Conservation (phyloP, 2,113 vertebrate species). For the Urocolius indicus region DNA sequence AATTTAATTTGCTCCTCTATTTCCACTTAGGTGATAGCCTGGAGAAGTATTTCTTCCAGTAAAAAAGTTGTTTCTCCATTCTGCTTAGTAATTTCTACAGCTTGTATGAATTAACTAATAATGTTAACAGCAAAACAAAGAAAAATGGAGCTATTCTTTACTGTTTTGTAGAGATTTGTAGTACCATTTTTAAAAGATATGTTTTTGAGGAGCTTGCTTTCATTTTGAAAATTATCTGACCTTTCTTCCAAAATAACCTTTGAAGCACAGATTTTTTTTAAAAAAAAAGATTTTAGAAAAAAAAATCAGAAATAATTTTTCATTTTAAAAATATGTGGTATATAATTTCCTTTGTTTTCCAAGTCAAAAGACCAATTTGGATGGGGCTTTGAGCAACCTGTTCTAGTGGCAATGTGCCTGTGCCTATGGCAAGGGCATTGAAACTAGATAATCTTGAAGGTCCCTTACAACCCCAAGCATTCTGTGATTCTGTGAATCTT, state of each 20-base stretch:
- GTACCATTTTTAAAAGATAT: neutral
- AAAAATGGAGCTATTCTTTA: neutral
- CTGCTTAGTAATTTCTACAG: neutral
- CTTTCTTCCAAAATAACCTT: neutral
- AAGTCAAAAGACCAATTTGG: neutral
- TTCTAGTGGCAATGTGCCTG: no score
- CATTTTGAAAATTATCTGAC: fast-evolving
- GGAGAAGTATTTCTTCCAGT: neutral
- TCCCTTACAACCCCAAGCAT: no score
- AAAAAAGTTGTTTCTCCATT: neutral
- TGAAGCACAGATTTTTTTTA: neutral
- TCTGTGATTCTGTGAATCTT: no score
- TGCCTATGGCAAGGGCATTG: no score
- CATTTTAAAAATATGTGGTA: neutral
- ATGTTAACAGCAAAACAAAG: neutral
- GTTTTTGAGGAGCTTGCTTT: neutral
- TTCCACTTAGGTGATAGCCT: neutral
- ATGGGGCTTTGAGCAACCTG: no score
- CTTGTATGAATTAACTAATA: neutral
- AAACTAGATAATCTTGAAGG: no score
- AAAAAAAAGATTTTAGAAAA: neutral
- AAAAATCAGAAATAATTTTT: neutral
- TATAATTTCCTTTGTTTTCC: neutral
- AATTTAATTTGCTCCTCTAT: neutral
- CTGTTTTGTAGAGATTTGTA: neutral